Evolutionary conservation across 2,797 vertebrate genomes (phyloP), one percentile per base, ranked within the genome.

Genomic region (Scleropages formosus): DNA sequence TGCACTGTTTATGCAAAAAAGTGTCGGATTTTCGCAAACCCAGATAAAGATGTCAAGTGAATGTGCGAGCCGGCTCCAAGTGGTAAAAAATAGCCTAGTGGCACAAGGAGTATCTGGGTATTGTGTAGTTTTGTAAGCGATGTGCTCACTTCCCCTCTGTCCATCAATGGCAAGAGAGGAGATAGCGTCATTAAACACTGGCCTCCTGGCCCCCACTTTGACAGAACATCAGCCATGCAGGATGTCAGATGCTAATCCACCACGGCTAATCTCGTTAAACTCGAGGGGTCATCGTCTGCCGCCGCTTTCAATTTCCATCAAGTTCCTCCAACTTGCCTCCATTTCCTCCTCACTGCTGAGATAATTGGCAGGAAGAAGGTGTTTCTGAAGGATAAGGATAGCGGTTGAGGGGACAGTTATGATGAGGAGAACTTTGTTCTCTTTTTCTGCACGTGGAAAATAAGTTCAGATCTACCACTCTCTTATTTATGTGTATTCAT

Each of bases 221-320:
- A 77, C 20, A 1, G 74, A 72, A 62, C 72, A 84, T 85, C 78
- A 79, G 78, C 84, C 76, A 58, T 80, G 71, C 77, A 22, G 58
- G 63, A 27, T 79, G 74, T 84, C 77, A 80, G 76, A 85, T 82
- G 80, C 27, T 80, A 85, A 86, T 86, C 81, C 82, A 81, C 77
- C 83, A 64, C 65, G 72, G 78, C 79, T 81, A 80, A 85, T 79
- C 73, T 39, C 74, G 79, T 62, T 74, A 53, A 64, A 64, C 69
- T 65, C 63, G 67, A 80, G 82, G 79, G 78, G 84, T 79, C 66
- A 72, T 72, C 8, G 71, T 62, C 72, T 60, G 74, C 74, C 18
- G 77, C 63, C 51, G 73, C 62, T 73, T 81, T 24, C 69, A 77
- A 65, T 58, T 72, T 72, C 22, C 51, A 24, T 72, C 69, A 31